Percentiles rank a stretch among this genome's conserved stretches.
Evolutionary conservation across 1,140 invertebrate species (phyloP).

Genomic region (Cydia splendana): DNA sequence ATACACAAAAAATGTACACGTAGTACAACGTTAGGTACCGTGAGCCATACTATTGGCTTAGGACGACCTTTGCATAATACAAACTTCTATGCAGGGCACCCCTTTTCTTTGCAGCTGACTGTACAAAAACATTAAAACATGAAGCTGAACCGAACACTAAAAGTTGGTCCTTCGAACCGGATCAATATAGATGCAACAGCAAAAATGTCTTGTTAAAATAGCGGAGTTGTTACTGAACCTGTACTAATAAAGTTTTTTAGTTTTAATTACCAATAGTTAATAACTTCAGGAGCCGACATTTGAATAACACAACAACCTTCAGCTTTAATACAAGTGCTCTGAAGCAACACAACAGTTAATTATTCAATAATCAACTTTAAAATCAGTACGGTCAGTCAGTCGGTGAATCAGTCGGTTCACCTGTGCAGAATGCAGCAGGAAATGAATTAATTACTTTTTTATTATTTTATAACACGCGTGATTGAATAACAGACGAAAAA

Average conservation of each 20-base stretch:
- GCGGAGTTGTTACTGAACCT: neutral
- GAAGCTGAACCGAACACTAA: neutral
- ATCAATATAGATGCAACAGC: neutral
- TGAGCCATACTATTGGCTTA: no score
- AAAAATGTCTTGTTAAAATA: neutral
- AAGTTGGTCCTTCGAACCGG: conserved; percentile 8
- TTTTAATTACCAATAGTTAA: conserved; percentile 1
- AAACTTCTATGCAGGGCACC: no score
- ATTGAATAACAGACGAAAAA: conserved; percentile 1
- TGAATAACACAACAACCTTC: neutral
- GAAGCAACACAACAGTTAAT: neutral
- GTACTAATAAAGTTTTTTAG: neutral
- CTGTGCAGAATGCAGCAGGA: neutral
- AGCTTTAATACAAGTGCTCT: neutral
- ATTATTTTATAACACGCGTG: conserved; percentile 10
- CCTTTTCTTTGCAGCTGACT: no score
- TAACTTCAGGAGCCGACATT: conserved; percentile 11
- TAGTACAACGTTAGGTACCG: no score
- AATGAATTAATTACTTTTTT: conserved; percentile 10
- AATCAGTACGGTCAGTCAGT: no score
- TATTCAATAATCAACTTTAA: neutral
- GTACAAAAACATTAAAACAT: no score
- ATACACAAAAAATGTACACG: no score
- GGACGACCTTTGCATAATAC: no score
- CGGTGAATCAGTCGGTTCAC: neutral